These are phyloP conservation scores for Sinocyclocheilus rhinocerous DNA, from an alignment of 2,113 vertebrate species.

Conservation along the genomic window DNA sequence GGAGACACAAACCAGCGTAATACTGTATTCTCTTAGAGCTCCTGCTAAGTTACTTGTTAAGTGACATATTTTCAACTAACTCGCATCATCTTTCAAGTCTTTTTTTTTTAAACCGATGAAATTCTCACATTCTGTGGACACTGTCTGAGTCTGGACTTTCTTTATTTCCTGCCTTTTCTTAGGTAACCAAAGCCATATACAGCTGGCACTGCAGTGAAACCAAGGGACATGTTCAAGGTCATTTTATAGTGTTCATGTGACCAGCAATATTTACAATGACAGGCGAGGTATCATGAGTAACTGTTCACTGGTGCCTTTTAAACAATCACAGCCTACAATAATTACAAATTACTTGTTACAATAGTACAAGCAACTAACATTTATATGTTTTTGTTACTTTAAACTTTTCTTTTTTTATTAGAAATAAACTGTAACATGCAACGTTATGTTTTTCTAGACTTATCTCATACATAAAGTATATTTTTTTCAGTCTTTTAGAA, in stretches of 20 bases:
- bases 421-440: not conserved
- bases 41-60: not conserved
- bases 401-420: not conserved
- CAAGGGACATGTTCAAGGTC: not conserved
- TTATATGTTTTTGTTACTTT: not conserved
- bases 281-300: not conserved
- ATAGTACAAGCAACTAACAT: not conserved
- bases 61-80: not conserved
- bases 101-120: not conserved
- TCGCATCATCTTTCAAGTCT: not conserved
- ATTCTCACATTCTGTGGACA: not conserved
- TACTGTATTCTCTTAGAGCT: constrained; percentile 75
- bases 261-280: not conserved
- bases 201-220: not conserved
- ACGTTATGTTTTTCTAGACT: not conserved
- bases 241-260: not conserved
- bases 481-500: too few relatives aligned
- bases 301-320: constrained; percentile 23
- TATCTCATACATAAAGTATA: not conserved
- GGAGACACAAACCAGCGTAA: constrained; percentile 77
- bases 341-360: not conserved
- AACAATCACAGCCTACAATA: not conserved
- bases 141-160: too few relatives aligned
- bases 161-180: too few relatives aligned
- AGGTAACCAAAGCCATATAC: not conserved